Percentiles rank a stretch among this genome's conserved stretches.
Evolutionary conservation across 2,113 vertebrate genomes (phyloP).

Genomic region (Dasyornis broadbenti): DNA sequence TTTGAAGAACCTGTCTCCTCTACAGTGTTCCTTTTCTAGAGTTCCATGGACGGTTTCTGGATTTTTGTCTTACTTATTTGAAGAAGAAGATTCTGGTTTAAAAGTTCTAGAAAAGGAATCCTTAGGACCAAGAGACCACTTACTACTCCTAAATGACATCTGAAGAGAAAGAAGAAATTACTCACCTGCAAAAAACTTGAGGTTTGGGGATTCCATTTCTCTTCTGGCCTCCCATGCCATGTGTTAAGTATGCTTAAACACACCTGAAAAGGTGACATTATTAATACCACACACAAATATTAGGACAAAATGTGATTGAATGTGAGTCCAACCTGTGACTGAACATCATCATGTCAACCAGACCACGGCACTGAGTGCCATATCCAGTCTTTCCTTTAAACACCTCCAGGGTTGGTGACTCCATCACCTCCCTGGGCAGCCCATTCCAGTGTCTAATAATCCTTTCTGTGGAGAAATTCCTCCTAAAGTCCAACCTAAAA

Average conservation of each 20-base stretch:
- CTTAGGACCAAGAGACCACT: background rate
- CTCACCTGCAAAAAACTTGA: slow-evolving; percentile 98
- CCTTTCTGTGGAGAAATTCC: background rate
- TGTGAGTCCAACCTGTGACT: background rate
- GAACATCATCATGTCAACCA: background rate
- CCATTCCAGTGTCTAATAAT: background rate
- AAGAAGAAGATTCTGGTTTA: background rate
- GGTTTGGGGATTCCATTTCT: slow-evolving; percentile 99
- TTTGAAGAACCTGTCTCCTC: background rate
- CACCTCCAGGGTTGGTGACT: background rate
- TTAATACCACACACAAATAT: background rate
- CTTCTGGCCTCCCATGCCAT: slow-evolving; percentile 97
- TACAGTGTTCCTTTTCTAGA: background rate
- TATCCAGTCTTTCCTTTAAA: background rate
- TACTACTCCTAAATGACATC: background rate
- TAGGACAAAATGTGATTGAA: background rate
- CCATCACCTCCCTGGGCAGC: background rate
- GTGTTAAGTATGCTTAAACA: slow-evolving; percentile 99
- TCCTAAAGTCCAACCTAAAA: background rate
- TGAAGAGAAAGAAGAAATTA: slow-evolving; percentile 7
- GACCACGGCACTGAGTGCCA: background rate
- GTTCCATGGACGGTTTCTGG: background rate
- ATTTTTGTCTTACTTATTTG: background rate
- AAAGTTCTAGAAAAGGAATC: background rate
- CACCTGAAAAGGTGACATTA: slow-evolving; percentile 74